Evolutionary conservation across 2,888 invertebrate species (phyloP).

Genomic region (Oligia latruncula): DNA sequence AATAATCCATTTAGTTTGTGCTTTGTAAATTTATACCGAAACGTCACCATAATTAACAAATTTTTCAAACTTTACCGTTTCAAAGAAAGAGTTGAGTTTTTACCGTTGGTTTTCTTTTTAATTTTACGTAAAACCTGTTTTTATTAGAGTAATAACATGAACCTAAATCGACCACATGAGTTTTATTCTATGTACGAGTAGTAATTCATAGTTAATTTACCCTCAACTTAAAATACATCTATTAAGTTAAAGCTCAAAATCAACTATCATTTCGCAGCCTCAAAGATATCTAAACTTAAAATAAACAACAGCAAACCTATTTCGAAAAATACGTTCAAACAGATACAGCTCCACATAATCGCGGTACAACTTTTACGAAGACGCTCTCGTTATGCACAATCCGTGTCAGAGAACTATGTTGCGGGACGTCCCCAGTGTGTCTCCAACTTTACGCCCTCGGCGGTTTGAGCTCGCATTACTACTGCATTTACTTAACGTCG

Average conservation of each 20-base stretch:
- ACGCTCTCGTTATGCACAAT: constrained; percentile 58
- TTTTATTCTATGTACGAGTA: too few relatives aligned
- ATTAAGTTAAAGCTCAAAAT: neutral
- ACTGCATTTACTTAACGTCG: constrained; percentile 61
- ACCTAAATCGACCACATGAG: neutral
- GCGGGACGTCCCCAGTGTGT: constrained; percentile 46
- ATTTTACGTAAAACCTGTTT: neutral
- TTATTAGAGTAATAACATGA: neutral
- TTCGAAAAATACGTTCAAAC: constrained; percentile 24
- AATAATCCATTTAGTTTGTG: constrained; percentile 34
- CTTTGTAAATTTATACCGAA: constrained; percentile 30
- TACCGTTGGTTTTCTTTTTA: neutral
- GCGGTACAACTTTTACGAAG: constrained; percentile 49
- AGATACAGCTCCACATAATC: constrained; percentile 29
- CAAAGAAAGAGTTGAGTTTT: neutral
- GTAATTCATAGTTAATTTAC: neutral
- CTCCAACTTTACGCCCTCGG: constrained; percentile 52
- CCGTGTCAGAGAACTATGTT: constrained; percentile 51
- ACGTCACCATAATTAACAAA: constrained; percentile 19
- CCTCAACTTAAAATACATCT: neutral
- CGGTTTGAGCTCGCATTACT: constrained; percentile 55
- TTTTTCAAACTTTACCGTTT: neutral
- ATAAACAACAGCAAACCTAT: constrained; percentile 6
- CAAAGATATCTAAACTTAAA: neutral
- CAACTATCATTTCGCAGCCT: neutral